These are phyloP conservation scores for Gymnoscopelus microlampas DNA, from an alignment of 2,797 vertebrate genomes.

Conservation along the genomic window DNA sequence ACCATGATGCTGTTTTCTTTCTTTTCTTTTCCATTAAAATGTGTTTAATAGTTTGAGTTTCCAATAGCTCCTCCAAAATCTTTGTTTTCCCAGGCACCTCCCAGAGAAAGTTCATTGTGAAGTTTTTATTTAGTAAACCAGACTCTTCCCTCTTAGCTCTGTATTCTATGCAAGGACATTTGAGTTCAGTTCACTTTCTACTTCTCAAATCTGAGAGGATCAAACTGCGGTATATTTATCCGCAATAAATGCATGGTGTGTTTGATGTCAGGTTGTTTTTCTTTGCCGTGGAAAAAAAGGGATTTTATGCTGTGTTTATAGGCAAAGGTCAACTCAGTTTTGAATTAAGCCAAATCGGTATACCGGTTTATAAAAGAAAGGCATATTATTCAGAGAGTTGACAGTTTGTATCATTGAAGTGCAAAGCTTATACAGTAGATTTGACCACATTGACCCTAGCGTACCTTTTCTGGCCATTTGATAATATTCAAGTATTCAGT, in stretches of 20 bases:
- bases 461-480: too few relatives aligned
- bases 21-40: too few relatives aligned
- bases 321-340: constrained; percentile 41
- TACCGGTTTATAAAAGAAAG: too few relatives aligned
- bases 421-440: too few relatives aligned
- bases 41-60: too few relatives aligned
- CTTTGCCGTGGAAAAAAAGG: constrained; percentile 15
- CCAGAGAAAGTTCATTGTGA: neutral
- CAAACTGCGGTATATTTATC: constrained; percentile 14
- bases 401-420: too few relatives aligned
- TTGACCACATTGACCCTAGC: too few relatives aligned
- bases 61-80: too few relatives aligned
- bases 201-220: neutral
- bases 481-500: too few relatives aligned
- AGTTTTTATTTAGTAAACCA: neutral
- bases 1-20: too few relatives aligned
- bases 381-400: too few relatives aligned
- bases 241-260: neutral
- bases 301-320: constrained; percentile 31
- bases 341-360: constrained; percentile 2
- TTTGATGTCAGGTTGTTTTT: constrained; percentile 14
- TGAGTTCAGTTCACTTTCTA: constrained; percentile 3
- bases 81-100: too few relatives aligned
- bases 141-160: neutral
- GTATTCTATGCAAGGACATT: constrained; percentile 8